These are phyloP conservation scores for Zaprionus capensis DNA, from an alignment of 1,140 invertebrate species.

Conservation along the genomic window DNA sequence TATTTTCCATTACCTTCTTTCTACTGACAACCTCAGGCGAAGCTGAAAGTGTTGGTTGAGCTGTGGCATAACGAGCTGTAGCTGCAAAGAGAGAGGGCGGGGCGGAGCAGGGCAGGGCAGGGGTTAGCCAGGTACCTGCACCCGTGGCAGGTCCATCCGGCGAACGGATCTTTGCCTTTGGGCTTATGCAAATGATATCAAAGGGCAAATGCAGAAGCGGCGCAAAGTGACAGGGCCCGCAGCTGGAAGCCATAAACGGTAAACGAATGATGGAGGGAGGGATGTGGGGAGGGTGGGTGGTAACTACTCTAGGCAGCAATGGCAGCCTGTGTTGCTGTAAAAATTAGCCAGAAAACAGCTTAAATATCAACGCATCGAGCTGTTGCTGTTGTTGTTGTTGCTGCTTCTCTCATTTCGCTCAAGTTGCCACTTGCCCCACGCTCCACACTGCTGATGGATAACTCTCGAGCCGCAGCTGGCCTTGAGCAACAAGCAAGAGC, in stretches of 20 bases:
- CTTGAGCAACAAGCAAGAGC: conserved; percentile 14
- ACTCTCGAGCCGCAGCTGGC: conserved; percentile 39
- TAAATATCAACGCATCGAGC: conserved; percentile 37
- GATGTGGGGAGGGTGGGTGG: too few species aligned
- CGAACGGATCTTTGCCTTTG: conserved; percentile 23
- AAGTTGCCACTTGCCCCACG: not conserved
- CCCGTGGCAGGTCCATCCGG: not conserved
- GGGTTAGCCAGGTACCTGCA: not conserved
- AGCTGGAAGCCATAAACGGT: conserved; percentile 30
- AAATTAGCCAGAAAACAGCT: conserved; percentile 36
- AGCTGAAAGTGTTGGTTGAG: conserved; percentile 4
- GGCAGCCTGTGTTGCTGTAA: conserved; percentile 11
- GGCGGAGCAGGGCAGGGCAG: too few species aligned
- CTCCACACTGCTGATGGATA: conserved; percentile 60
- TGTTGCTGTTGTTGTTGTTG: conserved; percentile 23
- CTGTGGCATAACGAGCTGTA: not conserved
- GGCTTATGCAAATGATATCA: conserved; percentile 41
- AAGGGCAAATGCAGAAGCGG: conserved; percentile 20
- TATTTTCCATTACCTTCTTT: not conserved
- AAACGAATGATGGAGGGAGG: not conserved
- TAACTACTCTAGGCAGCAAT: not conserved
- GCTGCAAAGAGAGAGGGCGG: not conserved
- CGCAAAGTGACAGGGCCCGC: conserved; percentile 22
- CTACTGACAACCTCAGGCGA: not conserved
- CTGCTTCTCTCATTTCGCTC: conserved; percentile 58